Evolutionary conservation across 2,888 invertebrate genomes (phyloP), one percentile per base, ranked within the genome.

Genomic region (Rhingia rostrata): DNA sequence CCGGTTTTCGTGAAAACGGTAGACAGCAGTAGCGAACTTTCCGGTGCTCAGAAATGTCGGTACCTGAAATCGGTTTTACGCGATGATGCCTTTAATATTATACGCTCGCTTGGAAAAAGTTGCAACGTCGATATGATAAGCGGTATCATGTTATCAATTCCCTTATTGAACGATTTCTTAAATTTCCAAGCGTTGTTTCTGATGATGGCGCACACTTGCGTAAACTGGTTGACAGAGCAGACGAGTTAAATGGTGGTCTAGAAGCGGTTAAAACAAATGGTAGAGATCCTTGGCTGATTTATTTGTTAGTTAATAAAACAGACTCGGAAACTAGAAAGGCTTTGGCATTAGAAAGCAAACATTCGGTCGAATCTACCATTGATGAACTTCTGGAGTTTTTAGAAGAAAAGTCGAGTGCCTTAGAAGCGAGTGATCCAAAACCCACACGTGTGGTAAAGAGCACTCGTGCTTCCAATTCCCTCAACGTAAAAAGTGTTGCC

Each of bases 401-500:
- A 41, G 67, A 67, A 43, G 35, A 51, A 33, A 41, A 53, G 4
- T 51, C 60, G 10, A 70, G 49, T 58, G 69, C 69, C 3, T 70
- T 70, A 32, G 69, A 69, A 37, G 47, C 56, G 35, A 47, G 56
- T 53, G 64, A 51, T 14, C 39, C 32, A 30, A 64, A 64, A 41
- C 4, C 43, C 7, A 9, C n/a, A 10, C 63, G 63, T 12, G 35
- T 37, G 43, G 14, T 12, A 51, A 9, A 9, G 14, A 6, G n/a
- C 54, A 12, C 9, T 5, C 45, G 30, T 4, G 41, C n/a, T n/a
- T n/a, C n/a, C n/a, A n/a, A n/a, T n/a, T n/a, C n/a, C n/a, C n/a
- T 14, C 9, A 32, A 53, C 6, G 60, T 30, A 12, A 69, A 60
- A 60, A 51, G 60, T 33, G 4, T 58, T 0, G 51, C 22, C 47